Percentiles rank a stretch among this genome's conserved stretches.
Conservation (phyloP, 2,888 invertebrate genomes). For the Galerucella pusilla region DNA sequence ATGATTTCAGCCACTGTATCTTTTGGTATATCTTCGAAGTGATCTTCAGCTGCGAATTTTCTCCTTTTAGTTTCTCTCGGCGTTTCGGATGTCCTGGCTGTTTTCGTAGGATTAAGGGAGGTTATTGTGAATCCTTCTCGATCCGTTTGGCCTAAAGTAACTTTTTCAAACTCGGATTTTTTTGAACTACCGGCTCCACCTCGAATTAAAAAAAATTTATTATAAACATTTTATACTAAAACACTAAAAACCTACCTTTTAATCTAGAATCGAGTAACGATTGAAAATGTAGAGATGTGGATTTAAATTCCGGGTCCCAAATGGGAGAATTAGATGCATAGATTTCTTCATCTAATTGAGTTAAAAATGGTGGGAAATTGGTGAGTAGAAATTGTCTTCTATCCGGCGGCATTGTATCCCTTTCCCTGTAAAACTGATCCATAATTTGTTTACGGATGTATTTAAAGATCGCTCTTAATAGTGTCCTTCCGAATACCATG, state of each 20-base stretch:
- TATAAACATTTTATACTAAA: background rate
- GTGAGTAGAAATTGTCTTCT: slow-evolving; percentile 84
- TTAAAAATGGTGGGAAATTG: slow-evolving; percentile 92
- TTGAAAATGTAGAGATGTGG: slow-evolving; percentile 75
- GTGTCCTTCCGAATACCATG: slow-evolving; percentile 88
- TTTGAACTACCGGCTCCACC: slow-evolving; percentile 46
- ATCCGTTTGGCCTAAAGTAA: slow-evolving; percentile 71
- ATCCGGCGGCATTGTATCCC: slow-evolving; percentile 90
- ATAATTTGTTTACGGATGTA: slow-evolving; percentile 85
- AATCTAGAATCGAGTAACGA: slow-evolving; percentile 69
- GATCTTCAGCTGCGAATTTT: slow-evolving; percentile 63
- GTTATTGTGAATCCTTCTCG: slow-evolving; percentile 77
- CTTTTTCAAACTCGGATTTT: slow-evolving; percentile 74
- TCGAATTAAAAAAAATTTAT: background rate
- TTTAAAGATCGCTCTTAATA: slow-evolving; percentile 85
- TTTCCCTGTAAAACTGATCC: slow-evolving; percentile 90
- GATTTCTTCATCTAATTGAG: slow-evolving; percentile 88
- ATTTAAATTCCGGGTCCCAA: slow-evolving; percentile 92
- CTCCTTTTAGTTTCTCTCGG: slow-evolving; percentile 63
- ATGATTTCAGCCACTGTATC: slow-evolving; percentile 85
- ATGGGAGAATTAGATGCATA: slow-evolving; percentile 88
- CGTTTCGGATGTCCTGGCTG: slow-evolving; percentile 46
- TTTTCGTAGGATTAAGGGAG: slow-evolving; percentile 63
- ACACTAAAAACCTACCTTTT: slow-evolving; percentile 51
- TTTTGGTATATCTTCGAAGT: slow-evolving; percentile 79